Evolutionary conservation across 2,797 vertebrate species (phyloP).

Genomic region (Numenius phaeopus): DNA sequence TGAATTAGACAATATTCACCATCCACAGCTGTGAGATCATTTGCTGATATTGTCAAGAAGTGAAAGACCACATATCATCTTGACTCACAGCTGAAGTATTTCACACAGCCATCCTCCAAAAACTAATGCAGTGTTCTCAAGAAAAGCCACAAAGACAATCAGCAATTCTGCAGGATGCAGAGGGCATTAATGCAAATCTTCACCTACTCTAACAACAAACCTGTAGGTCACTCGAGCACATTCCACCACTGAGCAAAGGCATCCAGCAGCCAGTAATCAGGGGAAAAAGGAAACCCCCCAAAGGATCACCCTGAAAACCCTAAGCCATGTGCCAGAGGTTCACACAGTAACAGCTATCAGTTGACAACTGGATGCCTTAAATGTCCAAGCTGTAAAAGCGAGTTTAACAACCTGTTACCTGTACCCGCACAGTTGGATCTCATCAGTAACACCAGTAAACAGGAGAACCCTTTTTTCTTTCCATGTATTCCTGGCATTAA

Average conservation of each 20-base stretch:
- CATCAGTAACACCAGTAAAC: background rate
- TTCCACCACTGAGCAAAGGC: background rate
- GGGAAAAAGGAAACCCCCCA: background rate
- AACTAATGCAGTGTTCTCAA: background rate
- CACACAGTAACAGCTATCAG: background rate
- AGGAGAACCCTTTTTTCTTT: background rate
- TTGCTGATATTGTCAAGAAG: background rate
- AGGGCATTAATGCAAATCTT: background rate
- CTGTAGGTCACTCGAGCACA: background rate
- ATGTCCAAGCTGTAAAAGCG: background rate
- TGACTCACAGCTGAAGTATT: background rate
- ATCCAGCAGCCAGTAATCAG: background rate
- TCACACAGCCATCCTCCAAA: background rate
- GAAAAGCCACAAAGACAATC: fast-evolving
- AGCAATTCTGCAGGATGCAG: background rate
- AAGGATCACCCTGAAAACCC: background rate
- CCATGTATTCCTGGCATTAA: background rate
- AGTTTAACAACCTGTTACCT: background rate
- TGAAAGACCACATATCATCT: background rate
- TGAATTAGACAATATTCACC: background rate
- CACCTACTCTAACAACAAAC: background rate
- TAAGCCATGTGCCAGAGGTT: background rate
- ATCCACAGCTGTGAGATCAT: background rate
- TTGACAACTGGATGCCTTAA: background rate
- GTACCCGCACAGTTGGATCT: background rate